Percentiles rank a stretch among this genome's conserved stretches.
Evolutionary conservation across 2,113 vertebrate genomes (phyloP).

Genomic region (Telmatochromis sp.): DNA sequence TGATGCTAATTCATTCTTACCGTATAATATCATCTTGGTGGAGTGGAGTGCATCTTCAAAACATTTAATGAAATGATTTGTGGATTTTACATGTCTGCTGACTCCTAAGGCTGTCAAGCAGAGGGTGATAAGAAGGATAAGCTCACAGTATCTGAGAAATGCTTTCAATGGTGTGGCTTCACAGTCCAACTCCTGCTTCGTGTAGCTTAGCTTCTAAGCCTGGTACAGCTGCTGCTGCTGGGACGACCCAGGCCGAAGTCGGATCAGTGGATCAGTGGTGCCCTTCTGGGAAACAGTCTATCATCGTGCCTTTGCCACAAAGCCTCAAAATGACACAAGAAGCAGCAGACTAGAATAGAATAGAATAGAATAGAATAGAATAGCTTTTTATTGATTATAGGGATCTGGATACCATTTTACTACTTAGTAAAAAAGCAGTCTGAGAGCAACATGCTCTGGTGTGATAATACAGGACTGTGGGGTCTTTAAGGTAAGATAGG

Average conservation of each 20-base stretch:
- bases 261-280: neutral
- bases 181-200: neutral
- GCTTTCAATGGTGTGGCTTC: neutral
- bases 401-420: neutral
- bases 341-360: neutral
- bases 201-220: neutral
- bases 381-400: neutral
- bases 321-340: neutral
- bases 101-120: neutral
- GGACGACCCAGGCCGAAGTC: fast-evolving
- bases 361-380: neutral
- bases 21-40: neutral
- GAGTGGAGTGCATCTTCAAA: neutral
- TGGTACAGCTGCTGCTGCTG: neutral
- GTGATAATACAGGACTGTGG: neutral
- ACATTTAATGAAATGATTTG: slow-evolving; percentile 21
- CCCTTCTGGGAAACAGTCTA: neutral
- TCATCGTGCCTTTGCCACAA: neutral
- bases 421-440: neutral
- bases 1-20: slow-evolving; percentile 29
- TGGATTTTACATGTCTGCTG: slow-evolving; percentile 26
- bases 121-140: neutral
- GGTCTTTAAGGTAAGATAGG: neutral
- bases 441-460: neutral
- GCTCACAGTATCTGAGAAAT: neutral